Base-by-base conservation (phyloP, 2,797 vertebrate species). In the Echeneis naucrates region DNA sequence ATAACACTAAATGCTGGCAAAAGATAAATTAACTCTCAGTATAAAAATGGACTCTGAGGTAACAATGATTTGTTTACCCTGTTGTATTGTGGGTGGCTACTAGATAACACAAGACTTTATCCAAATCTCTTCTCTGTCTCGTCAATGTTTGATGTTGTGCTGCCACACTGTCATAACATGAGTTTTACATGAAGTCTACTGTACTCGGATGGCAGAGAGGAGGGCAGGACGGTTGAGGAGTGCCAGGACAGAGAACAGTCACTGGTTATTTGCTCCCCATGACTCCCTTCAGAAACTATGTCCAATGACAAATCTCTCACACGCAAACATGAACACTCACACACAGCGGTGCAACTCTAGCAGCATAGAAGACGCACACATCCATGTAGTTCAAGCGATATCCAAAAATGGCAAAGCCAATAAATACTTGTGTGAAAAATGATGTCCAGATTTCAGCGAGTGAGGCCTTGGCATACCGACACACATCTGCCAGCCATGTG, bases 341-440 rank as follows among this genome's bases (percentile, higher is more conserved):
- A n/a, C 64, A 48, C 47, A 47, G 8, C 26, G 35, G 9, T 14
- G 10, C 38, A 27, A 66, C 62, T 38, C 0, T 17, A 52, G 59
- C 76, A 58, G 66, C 59, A 2, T 63, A 61, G 44, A 78, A 75
- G 71, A 78, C 73, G 21, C 59, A 45, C 70, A 65, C 77, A 71
- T 68, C 76, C 0, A 19, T 42, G 70, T 55, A 24, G n/a, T 67
- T 73, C 44, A 2, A 77, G 52, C n/a, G 4, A 81, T 82, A 51
- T 79, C 92, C 90, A 88, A 92, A 93, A 92, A 93, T 89, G 89
- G 86, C 66, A 85, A 91, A 67, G 81, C 72, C 75, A 81, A 76
- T 83, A 81, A 86, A 82, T 62, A 77, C 50, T 56, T 57, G 63
- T 72, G 77, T 84, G 81, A 87, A 85, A 80, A 87, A 89, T 75